phyloP scores from a whole-genome alignment of 1,140 invertebrate species.

The Drosophila novamexicana region DNA sequence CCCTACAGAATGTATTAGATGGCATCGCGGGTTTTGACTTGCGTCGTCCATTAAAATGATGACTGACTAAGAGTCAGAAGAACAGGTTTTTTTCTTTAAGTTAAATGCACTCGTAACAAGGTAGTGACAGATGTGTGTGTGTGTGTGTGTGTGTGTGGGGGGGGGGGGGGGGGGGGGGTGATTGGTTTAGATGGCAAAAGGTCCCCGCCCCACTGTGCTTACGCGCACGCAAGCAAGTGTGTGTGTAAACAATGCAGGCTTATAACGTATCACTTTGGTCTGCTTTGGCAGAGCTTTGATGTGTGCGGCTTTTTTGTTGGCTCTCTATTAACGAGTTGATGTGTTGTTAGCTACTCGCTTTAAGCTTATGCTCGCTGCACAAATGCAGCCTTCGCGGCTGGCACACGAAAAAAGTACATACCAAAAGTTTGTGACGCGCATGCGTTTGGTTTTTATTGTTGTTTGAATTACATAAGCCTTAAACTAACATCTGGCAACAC shows the following conservation, averaged over 20 bases:
- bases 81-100: constrained; percentile 54
- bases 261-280: constrained; percentile 41
- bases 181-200: constrained; percentile 22
- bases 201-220: constrained; percentile 1
- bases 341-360: constrained; percentile 25
- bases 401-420: constrained; percentile 33
- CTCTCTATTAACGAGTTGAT: constrained; percentile 51
- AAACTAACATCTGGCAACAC: constrained; percentile 56
- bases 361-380: constrained; percentile 19
- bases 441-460: constrained; percentile 51
- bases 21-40: neutral
- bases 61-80: constrained; percentile 24
- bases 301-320: constrained; percentile 18
- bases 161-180: neutral
- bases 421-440: constrained; percentile 51
- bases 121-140: too few relatives aligned
- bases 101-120: constrained; percentile 36
- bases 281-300: constrained; percentile 11
- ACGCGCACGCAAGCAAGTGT: constrained; percentile 42
- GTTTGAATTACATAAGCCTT: constrained; percentile 56
- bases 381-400: too few relatives aligned
- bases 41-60: constrained; percentile 8
- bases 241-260: constrained; percentile 61
- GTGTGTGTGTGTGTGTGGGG: too few relatives aligned
- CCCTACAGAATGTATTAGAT: neutral